Percentiles rank a stretch among this genome's conserved stretches.
phyloP scores from a whole-genome alignment of 1,140 invertebrate genomes.

The Drosophila sulfurigaster region DNA sequence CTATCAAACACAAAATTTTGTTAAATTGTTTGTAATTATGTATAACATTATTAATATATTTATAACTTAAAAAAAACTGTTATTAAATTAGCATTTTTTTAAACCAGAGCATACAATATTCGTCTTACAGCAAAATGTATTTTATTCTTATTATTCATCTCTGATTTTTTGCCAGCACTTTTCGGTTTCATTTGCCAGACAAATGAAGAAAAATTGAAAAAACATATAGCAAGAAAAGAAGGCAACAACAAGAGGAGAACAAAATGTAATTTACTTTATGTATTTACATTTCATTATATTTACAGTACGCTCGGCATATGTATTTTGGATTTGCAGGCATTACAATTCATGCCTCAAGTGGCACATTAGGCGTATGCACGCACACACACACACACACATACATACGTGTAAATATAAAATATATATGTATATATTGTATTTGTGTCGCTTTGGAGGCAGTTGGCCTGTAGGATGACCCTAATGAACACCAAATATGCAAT shows the following conservation, averaged over 20 bases:
- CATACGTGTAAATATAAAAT: background rate
- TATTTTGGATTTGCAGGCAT: constrained; percentile 28
- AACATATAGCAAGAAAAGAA: background rate
- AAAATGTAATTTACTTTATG: constrained; percentile 44
- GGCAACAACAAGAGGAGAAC: constrained; percentile 1
- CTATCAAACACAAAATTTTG: no score
- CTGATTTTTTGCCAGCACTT: constrained; percentile 33
- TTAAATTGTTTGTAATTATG: no score
- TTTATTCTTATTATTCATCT: constrained; percentile 23
- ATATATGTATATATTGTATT: background rate
- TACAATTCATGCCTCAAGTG: constrained; percentile 37
- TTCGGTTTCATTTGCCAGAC: constrained; percentile 49
- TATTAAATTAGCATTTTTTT: background rate
- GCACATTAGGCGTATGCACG: constrained; percentile 19
- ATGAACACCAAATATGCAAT: constrained; percentile 78
- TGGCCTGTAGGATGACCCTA: constrained; percentile 51
- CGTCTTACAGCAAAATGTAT: background rate
- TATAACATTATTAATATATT: no score
- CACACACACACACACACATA: background rate
- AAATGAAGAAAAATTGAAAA: constrained; percentile 47
- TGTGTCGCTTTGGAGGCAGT: constrained; percentile 3
- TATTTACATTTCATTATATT: constrained; percentile 61
- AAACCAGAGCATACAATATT: constrained; percentile 11
- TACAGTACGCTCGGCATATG: constrained; percentile 21
- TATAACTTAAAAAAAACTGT: no score